Conservation (phyloP, 2,888 invertebrate genomes). For the Stenchaetothrips biformis region DNA sequence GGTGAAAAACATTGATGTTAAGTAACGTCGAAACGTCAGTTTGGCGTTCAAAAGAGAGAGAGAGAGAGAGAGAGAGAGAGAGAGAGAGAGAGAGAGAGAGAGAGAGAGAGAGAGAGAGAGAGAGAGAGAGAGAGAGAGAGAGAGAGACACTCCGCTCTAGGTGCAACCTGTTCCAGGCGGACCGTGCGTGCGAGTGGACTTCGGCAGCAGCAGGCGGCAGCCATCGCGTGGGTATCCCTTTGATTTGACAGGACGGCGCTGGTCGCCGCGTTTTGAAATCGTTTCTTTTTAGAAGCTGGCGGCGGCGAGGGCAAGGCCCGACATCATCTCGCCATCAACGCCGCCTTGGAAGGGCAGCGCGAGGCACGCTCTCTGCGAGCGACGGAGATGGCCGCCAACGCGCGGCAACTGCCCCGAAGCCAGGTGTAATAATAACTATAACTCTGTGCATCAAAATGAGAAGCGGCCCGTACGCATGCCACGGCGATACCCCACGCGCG, state of each 20-base stretch:
- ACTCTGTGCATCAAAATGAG: constrained; percentile 9
- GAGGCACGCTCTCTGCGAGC: too few species aligned
- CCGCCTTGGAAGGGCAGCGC: background rate
- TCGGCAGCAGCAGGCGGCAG: background rate
- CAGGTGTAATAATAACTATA: constrained; percentile 25
- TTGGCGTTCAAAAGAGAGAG: too few species aligned
- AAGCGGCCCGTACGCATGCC: background rate
- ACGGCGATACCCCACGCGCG: background rate
- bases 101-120: too few species aligned
- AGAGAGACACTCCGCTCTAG: too few species aligned
- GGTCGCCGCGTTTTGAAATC: constrained; percentile 18
- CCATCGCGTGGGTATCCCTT: constrained; percentile 9
- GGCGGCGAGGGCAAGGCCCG: background rate
- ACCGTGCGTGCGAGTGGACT: background rate
- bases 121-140: too few species aligned
- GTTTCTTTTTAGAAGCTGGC: constrained; percentile 23
- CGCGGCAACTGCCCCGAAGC: background rate
- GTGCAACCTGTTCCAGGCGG: constrained; percentile 10
- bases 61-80: too few species aligned
- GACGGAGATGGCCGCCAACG: too few species aligned
- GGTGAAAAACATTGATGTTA: too few species aligned
- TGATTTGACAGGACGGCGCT: constrained; percentile 13
- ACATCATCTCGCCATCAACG: background rate
- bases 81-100: too few species aligned
- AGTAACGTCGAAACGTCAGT: too few species aligned